Evolutionary conservation across 1,140 invertebrate genomes (phyloP).

Genomic region (Pogonomyrmex californicus): DNA sequence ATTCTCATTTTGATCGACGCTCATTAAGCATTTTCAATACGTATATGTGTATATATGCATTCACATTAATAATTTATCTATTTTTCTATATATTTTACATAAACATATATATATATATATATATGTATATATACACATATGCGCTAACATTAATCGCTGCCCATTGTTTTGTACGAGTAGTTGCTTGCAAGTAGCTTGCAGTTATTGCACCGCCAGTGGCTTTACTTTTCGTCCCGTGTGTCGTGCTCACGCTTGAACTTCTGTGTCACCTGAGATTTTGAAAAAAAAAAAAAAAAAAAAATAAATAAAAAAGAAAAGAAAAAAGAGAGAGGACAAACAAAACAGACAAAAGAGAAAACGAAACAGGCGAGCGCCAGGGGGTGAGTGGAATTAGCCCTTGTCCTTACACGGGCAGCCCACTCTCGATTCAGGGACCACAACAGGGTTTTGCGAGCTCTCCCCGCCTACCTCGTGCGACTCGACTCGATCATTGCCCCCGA

Average conservation of each 20-base stretch:
- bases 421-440: conserved; percentile 48
- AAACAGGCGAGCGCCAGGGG: conserved; percentile 38
- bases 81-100: conserved; percentile 19
- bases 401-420: neutral
- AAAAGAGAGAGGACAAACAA: conserved; percentile 30
- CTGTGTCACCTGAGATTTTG: conserved; percentile 35
- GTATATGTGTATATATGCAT: conserved; percentile 60
- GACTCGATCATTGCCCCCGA: conserved; percentile 47
- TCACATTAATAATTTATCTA: conserved; percentile 38
- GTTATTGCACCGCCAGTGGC: conserved; percentile 72
- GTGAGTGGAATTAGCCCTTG: conserved; percentile 34
- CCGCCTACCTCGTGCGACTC: conserved; percentile 25
- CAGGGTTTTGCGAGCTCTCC: conserved; percentile 25
- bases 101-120: too few relatives aligned
- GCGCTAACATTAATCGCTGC: conserved; percentile 66
- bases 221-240: conserved; percentile 67
- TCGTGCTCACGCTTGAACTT: conserved; percentile 69
- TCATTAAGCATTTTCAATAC: conserved; percentile 50
- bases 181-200: conserved; percentile 75
- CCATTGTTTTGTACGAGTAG: conserved; percentile 72
- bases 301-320: conserved; percentile 1
- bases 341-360: conserved; percentile 6
- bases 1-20: conserved; percentile 54
- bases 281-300: conserved; percentile 33
- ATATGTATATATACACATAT: conserved; percentile 33